Percentiles rank a stretch among this genome's conserved stretches.
These are phyloP conservation scores for Sinocyclocheilus maitianheensis DNA, from an alignment of 2,113 vertebrate species.

Conservation along the genomic window DNA sequence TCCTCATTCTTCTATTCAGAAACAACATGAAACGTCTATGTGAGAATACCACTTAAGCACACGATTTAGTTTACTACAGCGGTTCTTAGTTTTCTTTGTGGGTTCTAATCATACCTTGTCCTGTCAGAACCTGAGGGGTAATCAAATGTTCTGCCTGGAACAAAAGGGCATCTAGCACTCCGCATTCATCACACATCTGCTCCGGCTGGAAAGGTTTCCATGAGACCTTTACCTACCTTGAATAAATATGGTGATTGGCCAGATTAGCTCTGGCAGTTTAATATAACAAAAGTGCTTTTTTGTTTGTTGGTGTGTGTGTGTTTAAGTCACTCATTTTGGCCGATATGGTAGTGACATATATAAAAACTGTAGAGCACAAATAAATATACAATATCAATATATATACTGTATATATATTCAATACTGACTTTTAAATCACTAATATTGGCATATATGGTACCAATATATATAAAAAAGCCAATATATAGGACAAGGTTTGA, in stretches of 20 bases:
- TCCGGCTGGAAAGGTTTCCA: slow-evolving; percentile 56
- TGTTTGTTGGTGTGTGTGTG: not conserved
- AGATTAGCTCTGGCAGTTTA: not conserved
- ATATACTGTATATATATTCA: not conserved
- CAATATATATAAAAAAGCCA: not conserved
- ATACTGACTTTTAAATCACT: not conserved
- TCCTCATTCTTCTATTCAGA: slow-evolving; percentile 18
- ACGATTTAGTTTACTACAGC: not conserved
- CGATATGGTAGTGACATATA: too few relatives aligned
- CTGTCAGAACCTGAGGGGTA: slow-evolving; percentile 43
- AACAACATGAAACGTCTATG: not conserved
- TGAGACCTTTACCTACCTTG: slow-evolving; percentile 18
- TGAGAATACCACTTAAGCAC: not conserved
- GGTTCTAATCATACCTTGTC: slow-evolving; percentile 36
- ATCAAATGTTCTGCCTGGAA: slow-evolving; percentile 52
- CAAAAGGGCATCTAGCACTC: slow-evolving; percentile 56
- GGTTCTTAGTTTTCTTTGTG: not conserved
- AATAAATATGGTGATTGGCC: slow-evolving; percentile 21
- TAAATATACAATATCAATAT: not conserved
- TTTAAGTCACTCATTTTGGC: not conserved
- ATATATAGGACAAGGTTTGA: not conserved
- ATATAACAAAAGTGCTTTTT: not conserved
- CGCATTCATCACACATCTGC: slow-evolving; percentile 53
- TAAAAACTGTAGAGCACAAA: not conserved
- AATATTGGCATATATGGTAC: not conserved